These are phyloP conservation scores for Sesamia nonagrioides DNA, from an alignment of 1,140 invertebrate genomes.

Conservation along the genomic window DNA sequence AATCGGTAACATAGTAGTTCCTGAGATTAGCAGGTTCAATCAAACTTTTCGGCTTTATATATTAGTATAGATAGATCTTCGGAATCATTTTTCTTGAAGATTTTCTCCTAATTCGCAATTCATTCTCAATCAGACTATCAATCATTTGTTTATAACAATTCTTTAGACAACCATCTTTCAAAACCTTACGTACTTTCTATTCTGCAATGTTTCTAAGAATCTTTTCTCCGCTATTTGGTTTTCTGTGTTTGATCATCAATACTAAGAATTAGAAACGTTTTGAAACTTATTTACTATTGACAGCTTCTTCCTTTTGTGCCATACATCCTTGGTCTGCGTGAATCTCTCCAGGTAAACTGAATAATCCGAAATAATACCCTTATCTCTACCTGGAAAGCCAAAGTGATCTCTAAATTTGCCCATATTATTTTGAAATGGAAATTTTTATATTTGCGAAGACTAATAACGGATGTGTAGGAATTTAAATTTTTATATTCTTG, in stretches of 20 bases:
- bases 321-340: too few relatives aligned
- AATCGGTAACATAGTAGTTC: too few relatives aligned
- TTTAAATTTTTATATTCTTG: conserved; percentile 17
- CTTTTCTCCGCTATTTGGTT: conserved; percentile 5
- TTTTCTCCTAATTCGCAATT: background rate
- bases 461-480: conserved; percentile 40
- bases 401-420: too few relatives aligned
- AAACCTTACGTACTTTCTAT: conserved; percentile 35
- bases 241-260: conserved; percentile 5
- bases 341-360: too few relatives aligned
- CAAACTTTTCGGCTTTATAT: too few relatives aligned
- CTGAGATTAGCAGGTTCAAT: too few relatives aligned
- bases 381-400: too few relatives aligned
- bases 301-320: background rate
- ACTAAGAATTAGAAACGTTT: background rate
- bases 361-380: too few relatives aligned
- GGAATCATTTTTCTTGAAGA: too few relatives aligned
- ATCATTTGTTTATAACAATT: background rate
- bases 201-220: conserved; percentile 26
- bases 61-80: too few relatives aligned
- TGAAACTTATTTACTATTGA: background rate
- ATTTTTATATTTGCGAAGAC: conserved; percentile 1
- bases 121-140: background rate
- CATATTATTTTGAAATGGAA: background rate
- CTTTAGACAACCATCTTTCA: conserved; percentile 12